Base-by-base conservation (phyloP, 2,888 invertebrate genomes). In the Cataglyphis livida region DNA sequence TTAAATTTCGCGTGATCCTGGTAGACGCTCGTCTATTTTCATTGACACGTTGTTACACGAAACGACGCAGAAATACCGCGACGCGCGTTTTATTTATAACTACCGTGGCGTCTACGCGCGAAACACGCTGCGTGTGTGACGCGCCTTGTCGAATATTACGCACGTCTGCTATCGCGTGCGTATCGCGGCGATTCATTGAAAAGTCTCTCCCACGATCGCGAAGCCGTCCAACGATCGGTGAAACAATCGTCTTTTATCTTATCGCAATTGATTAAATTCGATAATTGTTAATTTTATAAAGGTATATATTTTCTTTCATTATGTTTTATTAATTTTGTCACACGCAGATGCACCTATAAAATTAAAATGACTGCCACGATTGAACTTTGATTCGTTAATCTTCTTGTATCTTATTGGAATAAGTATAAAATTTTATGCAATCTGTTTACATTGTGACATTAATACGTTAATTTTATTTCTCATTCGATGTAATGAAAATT, bases 61-160 rank as follows among this genome's bases (percentile, higher is more conserved):
- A 68, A 85, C 84, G 66, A 85, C 85, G 87, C 84, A 86, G 84
- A 87, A 85, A 86, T 84, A 68, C 81, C 83, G 84, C 89, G 88
- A 70, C 83, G 85, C 87, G 87, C 65, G 85, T 81, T 89, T 89
- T 89, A 89, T 89, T 89, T 89, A 89, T 89, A 89, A 86, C 84
- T 85, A 68, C 86, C 81, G 66, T 85, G 87, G 12, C 41, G 81
- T 84, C 82, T 82, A 87, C 85, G 88, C 28, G 59, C 59, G 54
- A 48, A 48, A 82, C 84, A 48, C 59, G 41, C 59, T 86, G 82
- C 62, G 85, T 81, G 32, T 59, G 85, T 90, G 90, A 90, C 88
- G 85, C 88, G 90, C 89, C 87, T 51, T 89, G 89, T 87, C 90
- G 87, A 86, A 89, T 89, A 89, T 89, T 89, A 89, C 88, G 89